A percentile compares a stretch with the other conserved stretches of the same genome.
Evolutionary conservation across 2,797 vertebrate genomes (phyloP).

Genomic region (Pangasius sanitwongsei): DNA sequence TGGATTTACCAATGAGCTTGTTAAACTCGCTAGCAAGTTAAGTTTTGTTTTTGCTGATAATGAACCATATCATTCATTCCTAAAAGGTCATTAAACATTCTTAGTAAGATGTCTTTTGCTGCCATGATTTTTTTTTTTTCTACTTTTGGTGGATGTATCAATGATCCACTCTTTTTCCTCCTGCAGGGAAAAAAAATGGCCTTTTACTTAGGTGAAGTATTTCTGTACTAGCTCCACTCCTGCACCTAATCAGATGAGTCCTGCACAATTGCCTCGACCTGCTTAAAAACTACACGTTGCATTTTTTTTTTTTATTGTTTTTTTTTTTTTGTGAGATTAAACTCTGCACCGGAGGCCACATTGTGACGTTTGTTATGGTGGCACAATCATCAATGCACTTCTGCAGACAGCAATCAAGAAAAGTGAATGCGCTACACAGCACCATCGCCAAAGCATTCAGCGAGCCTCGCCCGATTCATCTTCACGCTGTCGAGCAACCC

Average conservation of each 20-base stretch:
- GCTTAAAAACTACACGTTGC: background rate
- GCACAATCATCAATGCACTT: slow-evolving; percentile 6
- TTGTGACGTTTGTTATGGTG: slow-evolving; percentile 24
- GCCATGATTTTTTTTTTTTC: background rate
- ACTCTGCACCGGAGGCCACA: slow-evolving; percentile 17
- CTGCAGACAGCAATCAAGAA: slow-evolving; percentile 48
- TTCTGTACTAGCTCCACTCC: background rate
- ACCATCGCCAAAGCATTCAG: background rate
- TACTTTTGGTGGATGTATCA: background rate
- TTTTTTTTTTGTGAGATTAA: background rate
- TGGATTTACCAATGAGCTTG: background rate
- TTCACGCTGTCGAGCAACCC: background rate
- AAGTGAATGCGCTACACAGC: slow-evolving; percentile 37
- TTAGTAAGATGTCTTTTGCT: background rate
- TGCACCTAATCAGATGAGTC: background rate
- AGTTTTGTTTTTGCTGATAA: background rate
- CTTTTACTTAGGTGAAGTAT: background rate
- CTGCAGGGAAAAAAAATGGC: too few relatives aligned
- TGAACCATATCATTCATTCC: background rate
- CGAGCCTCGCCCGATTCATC: slow-evolving; percentile 20
- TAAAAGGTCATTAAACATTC: background rate
- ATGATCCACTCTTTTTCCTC: background rate
- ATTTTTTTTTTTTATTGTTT: background rate
- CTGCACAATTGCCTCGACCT: background rate
- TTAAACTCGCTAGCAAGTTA: background rate